These are phyloP conservation scores for Antennarius striatus DNA, from an alignment of 2,113 vertebrate genomes.

Conservation along the genomic window DNA sequence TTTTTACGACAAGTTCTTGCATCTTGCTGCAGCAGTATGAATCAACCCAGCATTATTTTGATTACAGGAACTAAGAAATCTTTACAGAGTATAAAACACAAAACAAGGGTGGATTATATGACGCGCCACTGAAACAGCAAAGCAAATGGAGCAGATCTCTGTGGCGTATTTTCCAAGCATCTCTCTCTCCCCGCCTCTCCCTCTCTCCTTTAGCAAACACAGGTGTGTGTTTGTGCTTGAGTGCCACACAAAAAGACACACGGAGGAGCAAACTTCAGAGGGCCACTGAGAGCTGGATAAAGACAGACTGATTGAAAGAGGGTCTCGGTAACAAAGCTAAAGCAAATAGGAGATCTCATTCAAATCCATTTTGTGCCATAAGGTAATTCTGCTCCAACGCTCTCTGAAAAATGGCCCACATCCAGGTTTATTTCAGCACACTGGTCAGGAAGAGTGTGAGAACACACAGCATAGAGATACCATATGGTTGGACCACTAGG, in stretches of 20 bases:
- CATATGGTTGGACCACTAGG: constrained; percentile 43
- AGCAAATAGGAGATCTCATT: constrained; percentile 49
- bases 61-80: neutral
- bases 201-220: constrained; percentile 70
- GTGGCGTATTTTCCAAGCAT: constrained; percentile 18
- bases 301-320: constrained; percentile 18
- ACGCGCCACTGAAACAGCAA: constrained; percentile 9
- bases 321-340: constrained; percentile 38
- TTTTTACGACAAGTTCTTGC: neutral
- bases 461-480: constrained; percentile 44
- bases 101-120: constrained; percentile 6
- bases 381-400: constrained; percentile 47
- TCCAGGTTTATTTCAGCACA: constrained; percentile 59
- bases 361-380: constrained; percentile 52
- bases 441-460: constrained; percentile 39
- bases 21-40: neutral
- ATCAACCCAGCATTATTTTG: neutral
- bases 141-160: constrained; percentile 36
- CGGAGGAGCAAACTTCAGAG: constrained; percentile 25
- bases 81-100: constrained; percentile 3
- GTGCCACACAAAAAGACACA: constrained; percentile 25
- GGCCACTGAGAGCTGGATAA: constrained; percentile 5
- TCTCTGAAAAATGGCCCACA: constrained; percentile 59
- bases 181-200: neutral
- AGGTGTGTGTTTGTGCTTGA: constrained; percentile 58